Evolutionary conservation across 2,113 vertebrate genomes (phyloP).

Genomic region (Calonectris borealis): DNA sequence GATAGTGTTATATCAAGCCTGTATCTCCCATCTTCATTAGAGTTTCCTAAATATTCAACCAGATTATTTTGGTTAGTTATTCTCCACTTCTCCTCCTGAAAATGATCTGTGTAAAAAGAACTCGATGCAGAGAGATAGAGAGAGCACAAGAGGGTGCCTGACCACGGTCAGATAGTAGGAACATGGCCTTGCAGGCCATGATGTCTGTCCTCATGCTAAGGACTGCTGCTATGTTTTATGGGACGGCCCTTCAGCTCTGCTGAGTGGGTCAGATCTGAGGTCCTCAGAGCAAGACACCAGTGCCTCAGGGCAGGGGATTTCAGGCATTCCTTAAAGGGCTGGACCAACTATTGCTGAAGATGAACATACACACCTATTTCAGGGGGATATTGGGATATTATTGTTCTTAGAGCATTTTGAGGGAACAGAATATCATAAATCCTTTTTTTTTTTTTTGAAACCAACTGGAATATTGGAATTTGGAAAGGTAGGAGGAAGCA

Average conservation of each 20-base stretch:
- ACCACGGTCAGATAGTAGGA: neutral
- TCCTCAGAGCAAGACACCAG: neutral
- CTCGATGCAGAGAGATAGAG: neutral
- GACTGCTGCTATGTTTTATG: neutral
- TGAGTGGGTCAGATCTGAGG: neutral
- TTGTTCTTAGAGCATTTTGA: neutral
- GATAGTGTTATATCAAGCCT: neutral
- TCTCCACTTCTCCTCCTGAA: neutral
- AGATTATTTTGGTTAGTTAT: neutral
- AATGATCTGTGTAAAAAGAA: neutral
- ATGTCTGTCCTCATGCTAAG: neutral
- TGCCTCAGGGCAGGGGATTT: neutral
- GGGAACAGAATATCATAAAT: neutral
- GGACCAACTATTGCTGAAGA: neutral
- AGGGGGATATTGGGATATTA: neutral
- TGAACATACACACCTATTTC: neutral
- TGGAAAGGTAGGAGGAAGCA: neutral
- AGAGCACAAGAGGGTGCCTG: neutral
- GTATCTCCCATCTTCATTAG: neutral
- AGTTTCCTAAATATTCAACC: neutral
- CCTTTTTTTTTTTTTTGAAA: neutral
- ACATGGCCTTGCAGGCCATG: neutral
- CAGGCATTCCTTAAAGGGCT: neutral
- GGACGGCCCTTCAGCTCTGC: neutral
- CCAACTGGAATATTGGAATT: neutral